Percentiles rank a stretch among this genome's conserved stretches.
phyloP scores from a whole-genome alignment of 1,140 invertebrate species.

The Zaprionus davidi region DNA sequence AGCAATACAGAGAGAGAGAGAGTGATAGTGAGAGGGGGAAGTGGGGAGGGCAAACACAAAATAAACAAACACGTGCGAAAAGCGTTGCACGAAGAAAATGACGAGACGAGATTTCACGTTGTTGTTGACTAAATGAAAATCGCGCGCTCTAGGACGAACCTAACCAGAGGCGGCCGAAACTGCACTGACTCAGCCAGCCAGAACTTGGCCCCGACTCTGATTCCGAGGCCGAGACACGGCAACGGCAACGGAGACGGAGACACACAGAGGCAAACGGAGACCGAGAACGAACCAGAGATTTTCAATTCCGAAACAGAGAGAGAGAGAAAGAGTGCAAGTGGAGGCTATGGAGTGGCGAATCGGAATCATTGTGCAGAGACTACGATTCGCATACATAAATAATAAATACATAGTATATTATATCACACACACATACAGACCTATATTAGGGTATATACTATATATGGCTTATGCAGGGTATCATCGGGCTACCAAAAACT shows the following conservation, averaged over 20 bases:
- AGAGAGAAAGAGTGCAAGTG: constrained; percentile 11
- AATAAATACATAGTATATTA: constrained; percentile 30
- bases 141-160: constrained; percentile 50
- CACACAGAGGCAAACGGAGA: constrained; percentile 14
- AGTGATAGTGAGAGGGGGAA: not conserved
- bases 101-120: constrained; percentile 1
- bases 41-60: constrained; percentile 9
- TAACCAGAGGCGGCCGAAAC: constrained; percentile 71
- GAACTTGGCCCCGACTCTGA: constrained; percentile 34
- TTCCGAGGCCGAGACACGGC: constrained; percentile 35
- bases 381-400: constrained; percentile 56
- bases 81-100: not conserved
- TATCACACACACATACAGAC: constrained; percentile 16
- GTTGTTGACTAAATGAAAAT: constrained; percentile 27
- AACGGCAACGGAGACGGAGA: constrained; percentile 31
- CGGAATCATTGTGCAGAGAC: constrained; percentile 43
- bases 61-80: constrained; percentile 36
- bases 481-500: constrained; percentile 49
- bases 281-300: constrained; percentile 31
- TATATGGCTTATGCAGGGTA: constrained; percentile 11
- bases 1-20: not conserved
- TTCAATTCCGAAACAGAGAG: constrained; percentile 15
- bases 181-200: constrained; percentile 59
- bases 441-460: constrained; percentile 15
- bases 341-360: constrained; percentile 18